Base-by-base conservation (phyloP, 2,113 vertebrate genomes). In the Lichenostomus cassidix region DNA sequence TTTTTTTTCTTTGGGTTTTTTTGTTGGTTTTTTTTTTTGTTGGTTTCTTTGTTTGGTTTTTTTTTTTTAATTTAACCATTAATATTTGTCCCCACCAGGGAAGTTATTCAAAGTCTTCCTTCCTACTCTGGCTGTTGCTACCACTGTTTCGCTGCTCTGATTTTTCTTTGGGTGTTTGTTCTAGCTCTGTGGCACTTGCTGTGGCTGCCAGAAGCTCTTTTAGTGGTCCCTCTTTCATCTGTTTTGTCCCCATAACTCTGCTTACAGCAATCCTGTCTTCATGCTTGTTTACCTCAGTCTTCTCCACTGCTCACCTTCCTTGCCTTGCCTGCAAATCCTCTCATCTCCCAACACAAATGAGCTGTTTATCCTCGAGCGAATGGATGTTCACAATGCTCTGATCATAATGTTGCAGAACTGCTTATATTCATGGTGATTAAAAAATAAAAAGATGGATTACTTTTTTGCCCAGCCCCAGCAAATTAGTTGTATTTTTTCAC, bases 361-460 rank as follows among this genome's bases (percentile, higher is more conserved):
- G 62, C 70, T 90, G 33, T 91, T 94, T 88, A 85, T 92, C 70
- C 81, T 83, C 39, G 35, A 85, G 63, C 39, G 95, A 85, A 88
- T 63, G 69, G 42, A 15, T 77, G 67, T 87, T 88, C 73, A 65
- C 41, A 80, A 28, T 60, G 49, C 46, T 82, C 74, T 12, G 23
- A 68, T 76, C 49, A 82, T 33, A 91, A 67, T 91, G 75, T 92
- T 2, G 5, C 56, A 63, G 91, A 91, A 70, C 55, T 70, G 33
- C 84, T 95, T 94, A 83, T 67, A 52, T 69, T 91, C 90, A 91
- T 0, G 4, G 78, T 1, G 5, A 93, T 93, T 95, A 90, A 76
- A 89, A 87, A 93, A 59, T 52, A 35, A 83, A 95, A 91, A 60
- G 69, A 13, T 3, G 28, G 74, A 92, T 92, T 93, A 65, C 59